Conservation (phyloP, 2,113 vertebrate genomes). For the Puntigrus tetrazona region DNA sequence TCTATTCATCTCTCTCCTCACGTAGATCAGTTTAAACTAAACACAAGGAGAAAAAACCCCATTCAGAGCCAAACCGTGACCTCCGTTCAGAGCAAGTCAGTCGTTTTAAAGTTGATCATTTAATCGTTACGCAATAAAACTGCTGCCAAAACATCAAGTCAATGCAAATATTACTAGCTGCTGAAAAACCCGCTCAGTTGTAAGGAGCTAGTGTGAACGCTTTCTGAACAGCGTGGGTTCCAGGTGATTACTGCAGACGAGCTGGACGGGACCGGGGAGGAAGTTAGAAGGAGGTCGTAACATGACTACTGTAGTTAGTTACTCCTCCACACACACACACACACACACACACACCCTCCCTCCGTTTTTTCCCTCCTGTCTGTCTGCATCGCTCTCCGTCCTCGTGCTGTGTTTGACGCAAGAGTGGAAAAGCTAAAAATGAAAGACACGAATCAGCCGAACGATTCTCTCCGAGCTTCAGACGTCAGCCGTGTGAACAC, state of each 20-base stretch:
- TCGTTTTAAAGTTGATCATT: no score
- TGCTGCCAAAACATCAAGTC: neutral
- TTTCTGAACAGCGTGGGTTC: no score
- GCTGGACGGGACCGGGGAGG: no score
- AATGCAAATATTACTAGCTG: neutral
- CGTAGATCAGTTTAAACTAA: neutral
- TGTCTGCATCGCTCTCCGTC: neutral
- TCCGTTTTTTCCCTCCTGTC: slow-evolving; percentile 33
- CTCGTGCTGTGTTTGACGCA: slow-evolving; percentile 29
- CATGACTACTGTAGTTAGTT: neutral
- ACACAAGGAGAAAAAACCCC: neutral
- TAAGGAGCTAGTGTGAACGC: no score
- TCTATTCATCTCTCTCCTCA: neutral
- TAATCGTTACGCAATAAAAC: neutral
- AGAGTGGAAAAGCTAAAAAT: slow-evolving; percentile 39
- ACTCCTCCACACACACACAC: neutral
- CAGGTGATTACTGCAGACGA: no score
- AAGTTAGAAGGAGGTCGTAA: neutral
- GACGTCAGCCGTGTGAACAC: neutral
- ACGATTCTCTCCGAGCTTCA: neutral
- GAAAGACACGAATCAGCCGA: neutral
- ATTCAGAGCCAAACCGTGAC: no score
- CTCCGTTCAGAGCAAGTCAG: no score
- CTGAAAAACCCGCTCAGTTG: no score
- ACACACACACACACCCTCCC: slow-evolving; percentile 36